These are phyloP conservation scores for Anguilla anguilla DNA, from an alignment of 2,797 vertebrate species.

Conservation along the genomic window DNA sequence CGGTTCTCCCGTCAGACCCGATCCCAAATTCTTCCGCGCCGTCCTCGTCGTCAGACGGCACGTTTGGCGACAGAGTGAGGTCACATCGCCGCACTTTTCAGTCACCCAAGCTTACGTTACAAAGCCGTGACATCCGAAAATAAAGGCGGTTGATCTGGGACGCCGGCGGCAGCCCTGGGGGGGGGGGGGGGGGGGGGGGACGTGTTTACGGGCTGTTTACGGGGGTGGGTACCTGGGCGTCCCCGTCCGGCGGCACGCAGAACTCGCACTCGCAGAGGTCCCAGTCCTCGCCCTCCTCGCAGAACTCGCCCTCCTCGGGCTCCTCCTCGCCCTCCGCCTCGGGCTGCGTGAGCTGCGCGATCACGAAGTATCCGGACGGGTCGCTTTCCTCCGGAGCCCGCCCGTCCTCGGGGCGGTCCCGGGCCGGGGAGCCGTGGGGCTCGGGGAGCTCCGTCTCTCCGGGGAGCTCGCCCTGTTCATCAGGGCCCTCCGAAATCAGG, in stretches of 20 bases:
- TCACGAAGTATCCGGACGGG: neutral
- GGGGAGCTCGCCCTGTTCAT: neutral
- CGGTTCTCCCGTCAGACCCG: neutral
- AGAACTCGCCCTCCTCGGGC: constrained; percentile 55
- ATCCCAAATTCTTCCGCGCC: neutral
- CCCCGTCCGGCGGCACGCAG: constrained; percentile 66
- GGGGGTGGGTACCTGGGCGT: constrained; percentile 60
- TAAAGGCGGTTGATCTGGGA: constrained; percentile 17
- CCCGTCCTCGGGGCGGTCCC: neutral
- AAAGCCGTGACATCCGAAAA: constrained; percentile 21
- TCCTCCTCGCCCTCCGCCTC: constrained; percentile 40
- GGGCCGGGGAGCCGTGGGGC: neutral
- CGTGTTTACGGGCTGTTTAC: neutral
- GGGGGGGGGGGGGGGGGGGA: neutral
- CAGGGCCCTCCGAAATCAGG: neutral
- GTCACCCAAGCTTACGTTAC: neutral
- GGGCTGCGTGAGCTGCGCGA: neutral
- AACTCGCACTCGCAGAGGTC: constrained; percentile 73
- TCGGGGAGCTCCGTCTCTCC: neutral
- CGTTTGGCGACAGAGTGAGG: neutral
- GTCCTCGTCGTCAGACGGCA: neutral
- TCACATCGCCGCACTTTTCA: neutral
- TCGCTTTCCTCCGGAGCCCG: neutral
- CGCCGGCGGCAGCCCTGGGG: neutral
- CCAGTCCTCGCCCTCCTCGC: constrained; percentile 59